Percentiles rank a stretch among this genome's conserved stretches.
phyloP scores from a whole-genome alignment of 2,113 vertebrate genomes.

The Protobothrops flavoviridis region DNA sequence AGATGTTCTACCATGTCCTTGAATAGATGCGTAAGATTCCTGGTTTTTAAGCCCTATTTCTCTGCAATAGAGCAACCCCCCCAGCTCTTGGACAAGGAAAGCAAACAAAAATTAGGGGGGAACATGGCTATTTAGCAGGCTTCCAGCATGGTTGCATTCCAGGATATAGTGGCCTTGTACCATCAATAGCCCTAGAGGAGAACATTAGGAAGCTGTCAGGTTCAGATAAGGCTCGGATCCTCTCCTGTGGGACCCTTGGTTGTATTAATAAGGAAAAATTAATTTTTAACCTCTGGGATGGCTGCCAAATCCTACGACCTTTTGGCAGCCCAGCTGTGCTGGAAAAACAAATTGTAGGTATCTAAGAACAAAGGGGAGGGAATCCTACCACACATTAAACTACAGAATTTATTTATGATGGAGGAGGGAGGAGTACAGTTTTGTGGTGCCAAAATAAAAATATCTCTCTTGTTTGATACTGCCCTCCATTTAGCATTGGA shows the following conservation, averaged over 20 bases:
- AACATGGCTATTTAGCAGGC: slow-evolving; percentile 45
- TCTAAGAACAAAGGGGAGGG: slow-evolving; percentile 60
- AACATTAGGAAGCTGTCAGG: slow-evolving; percentile 80
- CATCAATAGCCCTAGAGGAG: slow-evolving; percentile 60
- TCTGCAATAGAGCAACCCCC: slow-evolving; percentile 9
- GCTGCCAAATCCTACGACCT: slow-evolving; percentile 82
- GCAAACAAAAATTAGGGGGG: neutral
- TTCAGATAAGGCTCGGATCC: slow-evolving; percentile 80
- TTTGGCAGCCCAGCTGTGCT: slow-evolving; percentile 77
- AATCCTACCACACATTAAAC: slow-evolving; percentile 62
- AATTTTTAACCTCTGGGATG: slow-evolving; percentile 83
- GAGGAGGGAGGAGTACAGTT: neutral
- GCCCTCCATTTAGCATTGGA: slow-evolving; percentile 25
- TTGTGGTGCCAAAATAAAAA: slow-evolving; percentile 40
- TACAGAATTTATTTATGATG: slow-evolving; percentile 52
- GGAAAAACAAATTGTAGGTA: slow-evolving; percentile 76
- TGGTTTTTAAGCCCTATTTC: neutral
- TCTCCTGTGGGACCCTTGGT: slow-evolving; percentile 74
- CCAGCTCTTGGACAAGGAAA: neutral
- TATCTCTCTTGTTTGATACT: slow-evolving; percentile 43
- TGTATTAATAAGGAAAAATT: slow-evolving; percentile 86
- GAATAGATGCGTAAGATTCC: fast-evolving
- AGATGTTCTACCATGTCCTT: neutral
- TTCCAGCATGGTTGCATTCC: slow-evolving; percentile 41
- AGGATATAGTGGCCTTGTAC: slow-evolving; percentile 67